Percentiles rank a stretch among this genome's conserved stretches.
phyloP scores from a whole-genome alignment of 2,113 vertebrate species.

The Meleagris gallopavo region DNA sequence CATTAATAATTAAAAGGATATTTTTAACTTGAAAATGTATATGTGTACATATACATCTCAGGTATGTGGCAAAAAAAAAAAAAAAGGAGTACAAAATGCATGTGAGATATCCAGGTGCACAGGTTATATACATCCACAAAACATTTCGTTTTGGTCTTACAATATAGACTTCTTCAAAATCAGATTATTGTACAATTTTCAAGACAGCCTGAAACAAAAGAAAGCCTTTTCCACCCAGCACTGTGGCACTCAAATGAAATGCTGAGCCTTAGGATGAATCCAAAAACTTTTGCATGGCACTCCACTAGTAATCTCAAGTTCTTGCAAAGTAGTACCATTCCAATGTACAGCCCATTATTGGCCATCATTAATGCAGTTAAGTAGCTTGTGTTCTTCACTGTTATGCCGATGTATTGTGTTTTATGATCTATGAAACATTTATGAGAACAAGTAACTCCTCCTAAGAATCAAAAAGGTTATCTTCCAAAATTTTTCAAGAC shows the following conservation, averaged over 20 bases:
- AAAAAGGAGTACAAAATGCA: background rate
- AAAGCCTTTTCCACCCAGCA: background rate
- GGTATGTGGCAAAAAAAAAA: background rate
- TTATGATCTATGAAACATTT: background rate
- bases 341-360: fast-evolving
- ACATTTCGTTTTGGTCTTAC: background rate
- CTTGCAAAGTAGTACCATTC: background rate
- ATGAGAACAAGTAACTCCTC: background rate
- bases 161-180: background rate
- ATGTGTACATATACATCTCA: background rate
- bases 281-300: background rate
- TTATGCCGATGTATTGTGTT: background rate
- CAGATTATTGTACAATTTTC: background rate
- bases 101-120: background rate
- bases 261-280: background rate
- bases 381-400: background rate
- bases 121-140: background rate
- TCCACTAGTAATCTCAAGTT: background rate
- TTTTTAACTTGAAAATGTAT: background rate
- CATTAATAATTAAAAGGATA: background rate
- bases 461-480: background rate
- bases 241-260: background rate
- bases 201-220: background rate
- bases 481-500: background rate
- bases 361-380: background rate